A percentile compares a stretch with the other conserved stretches of the same genome.
These are phyloP conservation scores for Anastrepha ludens DNA, from an alignment of 1,140 invertebrate genomes.

Conservation along the genomic window DNA sequence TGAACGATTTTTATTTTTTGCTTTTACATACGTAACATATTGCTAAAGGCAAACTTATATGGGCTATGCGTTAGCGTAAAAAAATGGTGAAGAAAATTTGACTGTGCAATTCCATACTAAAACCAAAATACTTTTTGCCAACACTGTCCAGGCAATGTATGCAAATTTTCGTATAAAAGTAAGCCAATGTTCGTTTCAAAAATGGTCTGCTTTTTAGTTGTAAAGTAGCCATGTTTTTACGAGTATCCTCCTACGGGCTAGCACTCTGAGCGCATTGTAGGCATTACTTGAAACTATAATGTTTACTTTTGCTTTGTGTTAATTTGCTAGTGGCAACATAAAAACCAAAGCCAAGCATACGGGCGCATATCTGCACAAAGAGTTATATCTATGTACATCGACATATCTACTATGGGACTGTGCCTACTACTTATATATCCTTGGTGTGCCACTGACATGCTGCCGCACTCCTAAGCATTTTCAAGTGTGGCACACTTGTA, in stretches of 20 bases:
- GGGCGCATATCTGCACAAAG: background rate
- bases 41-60: no score
- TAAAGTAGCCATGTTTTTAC: background rate
- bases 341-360: background rate
- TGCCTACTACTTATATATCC: no score
- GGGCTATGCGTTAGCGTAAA: no score
- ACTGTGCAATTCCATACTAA: no score
- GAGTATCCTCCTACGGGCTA: background rate
- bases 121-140: background rate
- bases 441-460: conserved; percentile 1
- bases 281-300: conserved; percentile 21
- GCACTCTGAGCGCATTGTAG: background rate
- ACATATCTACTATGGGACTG: no score
- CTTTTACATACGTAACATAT: no score
- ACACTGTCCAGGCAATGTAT: background rate
- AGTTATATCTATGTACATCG: no score
- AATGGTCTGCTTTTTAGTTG: background rate
- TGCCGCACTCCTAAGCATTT: conserved; percentile 26
- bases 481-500: background rate
- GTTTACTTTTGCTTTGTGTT: conserved; percentile 47
- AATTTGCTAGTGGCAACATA: conserved; percentile 29
- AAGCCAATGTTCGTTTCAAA: conserved; percentile 4
- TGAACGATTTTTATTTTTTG: no score
- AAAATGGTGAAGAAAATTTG: no score
- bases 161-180: background rate